Evolutionary conservation across 2,113 vertebrate genomes (phyloP), one percentile per base, ranked within the genome.

Genomic region (Danionella cerebrum): DNA sequence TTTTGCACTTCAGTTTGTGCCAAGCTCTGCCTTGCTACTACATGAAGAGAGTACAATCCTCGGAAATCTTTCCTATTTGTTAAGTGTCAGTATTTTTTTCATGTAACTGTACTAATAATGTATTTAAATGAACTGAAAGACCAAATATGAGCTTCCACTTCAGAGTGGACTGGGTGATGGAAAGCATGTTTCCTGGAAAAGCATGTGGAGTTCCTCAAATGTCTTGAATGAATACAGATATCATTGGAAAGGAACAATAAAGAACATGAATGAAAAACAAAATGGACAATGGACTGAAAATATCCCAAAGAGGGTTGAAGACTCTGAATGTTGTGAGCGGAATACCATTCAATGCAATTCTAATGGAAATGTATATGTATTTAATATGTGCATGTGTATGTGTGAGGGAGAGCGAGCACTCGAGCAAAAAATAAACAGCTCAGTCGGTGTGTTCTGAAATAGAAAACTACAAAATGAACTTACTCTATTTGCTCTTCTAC

Each of bases 11-110:
- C 39, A n/a, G 31, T 71, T 36, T 52, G 53, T 58, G 58, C 64
- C 71, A 38, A 41, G 54, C 42, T 14, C 3, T 66, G 25, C 24
- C 51, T 50, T 41, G 22, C 57, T 38, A 55, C 33, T 27, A 14
- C 57, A 60, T 47, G 22, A 65, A 63, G 22, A 14, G 14, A 14
- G 48, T 50, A 64, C 42, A 67, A 64, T 79, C 31, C 81, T 77
- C 70, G 52, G 54, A 48, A 68, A 69, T 71, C 74, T 78, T 70
- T 82, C 55, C 74, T 74, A 82, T 71, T 77, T 36, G 80, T 83
- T 71, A 80, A 55, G 79, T 88, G 79, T 88, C 79, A 79, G 75
- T 86, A 79, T 84, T 82, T 81, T 83, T 77, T 74, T 72, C 14
- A 78, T 87, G 82, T 79, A 82, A 78, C 76, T 83, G 80, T 85